Base-by-base conservation (phyloP, 2,113 vertebrate species). In the Haplotaxodon microlepis region DNA sequence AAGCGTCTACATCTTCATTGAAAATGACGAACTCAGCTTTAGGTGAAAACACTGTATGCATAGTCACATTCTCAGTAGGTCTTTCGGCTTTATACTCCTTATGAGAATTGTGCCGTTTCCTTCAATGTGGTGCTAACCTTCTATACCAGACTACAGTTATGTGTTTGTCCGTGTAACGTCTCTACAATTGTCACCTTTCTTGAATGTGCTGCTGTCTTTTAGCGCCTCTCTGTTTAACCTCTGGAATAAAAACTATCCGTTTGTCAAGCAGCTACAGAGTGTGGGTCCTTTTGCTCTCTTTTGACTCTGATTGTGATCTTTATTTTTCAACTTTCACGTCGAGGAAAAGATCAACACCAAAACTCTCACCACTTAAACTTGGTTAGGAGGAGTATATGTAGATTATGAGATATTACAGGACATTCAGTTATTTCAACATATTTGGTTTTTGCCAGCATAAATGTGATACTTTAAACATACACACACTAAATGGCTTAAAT, bases 171-270 rank as follows among this genome's bases (percentile, higher is more conserved):
- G 73, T 94, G 93, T 88, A 79, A 17, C 36, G 36, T 88, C 85
- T 89, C 86, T 83, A 50, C 27, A 17, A 89, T n/a, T 81, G 76
- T 90, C 86, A 83, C 42, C 88, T 86, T 86, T 91, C 85, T 90
- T 92, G 57, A 92, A 87, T 92, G 92, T 94, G 87, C 88, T 93
- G 90, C 89, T 93, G 93, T 94, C 93, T 86, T 89, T 91, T 63
- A 88, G 53, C 81, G 27, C 56, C 83, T 94, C 73, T 92, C 84
- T 89, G 92, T 94, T 94, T 85, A 86, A 86, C 86, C 61, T 91
- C 89, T 94, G 84, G 85, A 96, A 96, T 94, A 94, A 96, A 95
- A 92, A 45, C 57, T 53, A 90, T 73, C 54, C 83, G 79, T 94
- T 93, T 94, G 85, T 91, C 87, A 92, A 93, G 85, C 85, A 88